A percentile compares a stretch with the other conserved stretches of the same genome.
phyloP scores from a whole-genome alignment of 2,888 invertebrate genomes.

The Dicranocentrus wangi region DNA sequence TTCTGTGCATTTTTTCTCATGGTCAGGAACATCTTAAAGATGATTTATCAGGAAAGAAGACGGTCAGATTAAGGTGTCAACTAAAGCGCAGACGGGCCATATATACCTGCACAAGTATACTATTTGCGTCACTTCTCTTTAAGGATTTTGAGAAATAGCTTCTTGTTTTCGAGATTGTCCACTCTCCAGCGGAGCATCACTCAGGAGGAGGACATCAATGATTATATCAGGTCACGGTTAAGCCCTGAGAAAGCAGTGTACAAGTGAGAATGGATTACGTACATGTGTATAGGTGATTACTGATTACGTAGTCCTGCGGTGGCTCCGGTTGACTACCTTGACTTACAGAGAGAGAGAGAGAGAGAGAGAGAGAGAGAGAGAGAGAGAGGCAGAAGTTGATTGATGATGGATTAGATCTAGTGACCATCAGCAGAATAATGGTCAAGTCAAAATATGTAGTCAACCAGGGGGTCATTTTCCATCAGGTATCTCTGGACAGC shows the following conservation, averaged over 20 bases:
- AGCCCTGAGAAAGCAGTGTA: background rate
- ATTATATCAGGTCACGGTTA: slow-evolving; percentile 27
- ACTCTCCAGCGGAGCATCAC: background rate
- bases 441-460: slow-evolving; percentile 10
- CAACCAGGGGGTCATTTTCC: slow-evolving; percentile 46
- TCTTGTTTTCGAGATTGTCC: slow-evolving; percentile 15
- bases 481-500: too few species aligned
- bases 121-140: slow-evolving; percentile 13
- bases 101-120: too few species aligned
- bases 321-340: background rate
- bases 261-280: background rate
- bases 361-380: too few species aligned
- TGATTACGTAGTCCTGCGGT: background rate
- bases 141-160: background rate
- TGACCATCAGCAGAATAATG: background rate
- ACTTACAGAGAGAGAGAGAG: too few species aligned
- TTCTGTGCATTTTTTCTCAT: too few species aligned
- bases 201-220: background rate
- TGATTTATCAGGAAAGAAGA: background rate
- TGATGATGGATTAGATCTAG: slow-evolving; percentile 38
- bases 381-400: slow-evolving; percentile 8
- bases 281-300: too few species aligned
- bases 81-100: background rate
- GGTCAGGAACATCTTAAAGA: background rate
- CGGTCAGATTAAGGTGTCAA: slow-evolving; percentile 21